phyloP scores from a whole-genome alignment of 1,140 invertebrate genomes.

The Eriocheir sinensis region DNA sequence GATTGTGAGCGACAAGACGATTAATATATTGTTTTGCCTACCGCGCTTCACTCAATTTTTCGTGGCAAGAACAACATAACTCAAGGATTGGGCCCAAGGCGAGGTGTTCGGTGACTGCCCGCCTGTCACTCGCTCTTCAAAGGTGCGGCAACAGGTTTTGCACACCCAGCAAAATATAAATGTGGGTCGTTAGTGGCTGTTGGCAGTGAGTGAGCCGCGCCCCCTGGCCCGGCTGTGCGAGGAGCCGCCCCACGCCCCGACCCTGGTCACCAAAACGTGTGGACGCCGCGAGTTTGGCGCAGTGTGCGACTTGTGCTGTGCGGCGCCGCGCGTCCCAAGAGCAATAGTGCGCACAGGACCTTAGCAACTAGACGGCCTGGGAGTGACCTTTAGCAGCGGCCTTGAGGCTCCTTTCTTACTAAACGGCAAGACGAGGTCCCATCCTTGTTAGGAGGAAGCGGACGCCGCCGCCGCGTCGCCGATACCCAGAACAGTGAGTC shows the following conservation, averaged over 20 bases:
- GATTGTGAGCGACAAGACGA: not conserved
- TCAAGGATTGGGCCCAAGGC: constrained; percentile 51
- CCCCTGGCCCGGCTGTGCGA: not conserved
- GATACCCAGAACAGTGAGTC: not conserved
- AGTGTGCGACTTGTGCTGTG: not conserved
- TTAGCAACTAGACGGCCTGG: not conserved
- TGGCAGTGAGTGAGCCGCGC: constrained; percentile 36
- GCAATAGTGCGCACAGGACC: not conserved
- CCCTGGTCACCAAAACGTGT: not conserved
- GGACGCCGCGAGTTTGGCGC: not conserved
- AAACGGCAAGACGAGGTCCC: not conserved
- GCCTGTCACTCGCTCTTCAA: not conserved
- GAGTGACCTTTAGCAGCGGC: not conserved
- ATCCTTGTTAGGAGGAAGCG: not conserved
- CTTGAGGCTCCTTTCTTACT: not conserved
- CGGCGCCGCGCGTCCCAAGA: not conserved
- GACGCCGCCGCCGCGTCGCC: not conserved
- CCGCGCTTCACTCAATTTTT: not conserved
- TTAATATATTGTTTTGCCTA: constrained; percentile 30
- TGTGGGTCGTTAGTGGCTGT: constrained; percentile 41
- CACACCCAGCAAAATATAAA: constrained; percentile 32
- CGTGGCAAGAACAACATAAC: not conserved
- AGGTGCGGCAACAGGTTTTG: not conserved
- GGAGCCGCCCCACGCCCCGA: not conserved
- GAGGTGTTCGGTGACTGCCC: not conserved